phyloP scores from a whole-genome alignment of 2,797 vertebrate genomes.

The Saxicola maurus region DNA sequence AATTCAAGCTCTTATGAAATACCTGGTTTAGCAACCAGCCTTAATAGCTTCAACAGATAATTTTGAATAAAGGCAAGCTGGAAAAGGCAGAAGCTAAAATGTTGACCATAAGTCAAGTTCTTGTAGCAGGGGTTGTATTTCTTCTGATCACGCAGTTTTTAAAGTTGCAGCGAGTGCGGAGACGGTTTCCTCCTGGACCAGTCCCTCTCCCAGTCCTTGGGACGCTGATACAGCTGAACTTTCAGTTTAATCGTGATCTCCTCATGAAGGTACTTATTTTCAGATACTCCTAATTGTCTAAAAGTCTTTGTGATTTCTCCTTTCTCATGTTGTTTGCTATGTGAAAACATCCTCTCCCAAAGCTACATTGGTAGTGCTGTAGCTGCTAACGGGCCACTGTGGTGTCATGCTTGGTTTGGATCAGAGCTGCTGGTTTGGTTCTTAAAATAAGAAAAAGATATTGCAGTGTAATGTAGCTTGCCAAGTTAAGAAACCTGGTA shows the following conservation, averaged over 20 bases:
- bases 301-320: neutral
- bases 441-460: neutral
- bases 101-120: constrained; percentile 11
- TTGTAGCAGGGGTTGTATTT: neutral
- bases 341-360: neutral
- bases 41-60: neutral
- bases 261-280: constrained; percentile 61
- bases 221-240: constrained; percentile 60
- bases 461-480: neutral
- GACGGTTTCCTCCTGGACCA: constrained; percentile 54
- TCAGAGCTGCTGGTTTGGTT: neutral
- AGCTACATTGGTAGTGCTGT: neutral
- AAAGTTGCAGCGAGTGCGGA: neutral
- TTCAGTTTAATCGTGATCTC: constrained; percentile 47
- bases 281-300: neutral
- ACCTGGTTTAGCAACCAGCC: neutral
- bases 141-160: constrained; percentile 40
- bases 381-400: neutral
- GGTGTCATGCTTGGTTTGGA: neutral
- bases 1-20: neutral
- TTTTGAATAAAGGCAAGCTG: neutral
- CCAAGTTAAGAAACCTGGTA: neutral
- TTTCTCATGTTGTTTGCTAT: neutral
- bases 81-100: neutral
- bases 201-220: constrained; percentile 59